phyloP scores from a whole-genome alignment of 2,113 vertebrate species.

The Candoia aspera region DNA sequence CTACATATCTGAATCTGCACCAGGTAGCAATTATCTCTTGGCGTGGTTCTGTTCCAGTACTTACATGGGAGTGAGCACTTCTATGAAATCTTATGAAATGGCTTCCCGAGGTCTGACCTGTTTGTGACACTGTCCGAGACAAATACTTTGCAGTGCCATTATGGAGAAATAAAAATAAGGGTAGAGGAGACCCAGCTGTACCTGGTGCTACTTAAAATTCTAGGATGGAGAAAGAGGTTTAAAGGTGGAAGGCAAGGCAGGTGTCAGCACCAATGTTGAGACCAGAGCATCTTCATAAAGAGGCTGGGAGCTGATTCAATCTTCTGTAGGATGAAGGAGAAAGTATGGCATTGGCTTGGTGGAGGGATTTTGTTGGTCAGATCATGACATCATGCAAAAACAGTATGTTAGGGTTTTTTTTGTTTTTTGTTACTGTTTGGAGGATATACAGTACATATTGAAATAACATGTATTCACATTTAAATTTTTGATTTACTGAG shows the following conservation, averaged over 20 bases:
- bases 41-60: not conserved
- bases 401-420: not conserved
- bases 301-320: not conserved
- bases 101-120: not conserved
- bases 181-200: not conserved
- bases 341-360: no score
- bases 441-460: constrained; percentile 21
- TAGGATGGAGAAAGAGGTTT: not conserved
- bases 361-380: not conserved
- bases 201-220: not conserved
- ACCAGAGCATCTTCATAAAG: not conserved
- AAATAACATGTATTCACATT: not conserved
- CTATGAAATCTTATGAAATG: not conserved
- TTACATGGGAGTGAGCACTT: not conserved
- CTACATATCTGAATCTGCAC: not conserved
- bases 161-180: not conserved
- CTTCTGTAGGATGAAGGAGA: not conserved
- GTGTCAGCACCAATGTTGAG: not conserved
- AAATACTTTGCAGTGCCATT: not conserved
- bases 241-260: not conserved
- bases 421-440: no score
- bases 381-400: not conserved
- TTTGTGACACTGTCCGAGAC: not conserved
- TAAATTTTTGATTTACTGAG: not conserved
- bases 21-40: not conserved